phyloP scores from a whole-genome alignment of 2,113 vertebrate species.

The Protomyctophum bolini region DNA sequence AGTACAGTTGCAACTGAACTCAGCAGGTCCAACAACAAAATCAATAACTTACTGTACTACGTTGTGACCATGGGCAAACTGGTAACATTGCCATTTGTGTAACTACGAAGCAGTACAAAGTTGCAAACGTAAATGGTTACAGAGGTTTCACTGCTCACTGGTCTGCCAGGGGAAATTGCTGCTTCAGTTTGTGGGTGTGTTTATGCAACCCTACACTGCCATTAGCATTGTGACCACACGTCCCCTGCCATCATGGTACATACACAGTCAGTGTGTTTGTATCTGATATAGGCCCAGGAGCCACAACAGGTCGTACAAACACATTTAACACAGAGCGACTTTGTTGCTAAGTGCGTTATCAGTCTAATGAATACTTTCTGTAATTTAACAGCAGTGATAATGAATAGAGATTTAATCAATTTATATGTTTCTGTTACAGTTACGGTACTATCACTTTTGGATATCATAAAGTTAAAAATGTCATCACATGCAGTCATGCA shows the following conservation, averaged over 20 bases:
- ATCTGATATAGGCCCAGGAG: constrained; percentile 62
- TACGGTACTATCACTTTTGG: neutral
- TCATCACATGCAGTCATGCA: no score
- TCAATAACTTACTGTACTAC: neutral
- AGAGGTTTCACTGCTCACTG: constrained; percentile 59
- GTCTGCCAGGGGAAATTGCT: constrained; percentile 78
- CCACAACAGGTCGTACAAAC: constrained; percentile 21
- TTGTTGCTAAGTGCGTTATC: neutral
- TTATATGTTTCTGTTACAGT: no score
- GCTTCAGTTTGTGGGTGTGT: constrained; percentile 79
- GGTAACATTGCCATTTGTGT: constrained; percentile 20
- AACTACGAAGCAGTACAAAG: constrained; percentile 43
- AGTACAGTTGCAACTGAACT: no score
- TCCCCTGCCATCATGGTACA: constrained; percentile 64
- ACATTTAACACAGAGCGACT: constrained; percentile 5
- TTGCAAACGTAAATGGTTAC: constrained; percentile 54
- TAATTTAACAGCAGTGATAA: constrained; percentile 3
- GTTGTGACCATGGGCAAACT: neutral
- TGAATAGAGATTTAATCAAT: neutral
- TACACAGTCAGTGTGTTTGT: constrained; percentile 67
- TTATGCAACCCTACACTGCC: constrained; percentile 80
- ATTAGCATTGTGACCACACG: constrained; percentile 79
- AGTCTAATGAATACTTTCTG: neutral
- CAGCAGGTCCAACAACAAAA: neutral
- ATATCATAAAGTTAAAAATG: neutral